Conservation (phyloP, 1,140 invertebrate species). For the Eumaeus atala region DNA sequence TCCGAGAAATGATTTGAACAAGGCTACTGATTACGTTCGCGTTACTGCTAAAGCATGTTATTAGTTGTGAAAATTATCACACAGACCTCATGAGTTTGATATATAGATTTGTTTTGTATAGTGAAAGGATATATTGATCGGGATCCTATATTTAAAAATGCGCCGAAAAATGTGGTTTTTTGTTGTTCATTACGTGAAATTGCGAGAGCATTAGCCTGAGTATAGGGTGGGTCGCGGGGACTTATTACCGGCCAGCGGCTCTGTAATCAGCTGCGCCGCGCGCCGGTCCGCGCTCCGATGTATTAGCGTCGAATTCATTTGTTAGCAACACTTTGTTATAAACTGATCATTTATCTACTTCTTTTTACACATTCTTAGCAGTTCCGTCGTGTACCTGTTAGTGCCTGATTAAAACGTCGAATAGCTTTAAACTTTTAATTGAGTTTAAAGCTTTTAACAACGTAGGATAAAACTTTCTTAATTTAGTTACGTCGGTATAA, state of each 20-base stretch:
- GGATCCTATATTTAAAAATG: constrained; percentile 42
- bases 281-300: constrained; percentile 35
- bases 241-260: constrained; percentile 50
- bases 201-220: constrained; percentile 70
- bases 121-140: constrained; percentile 21
- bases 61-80: too few species aligned
- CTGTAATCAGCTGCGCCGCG: constrained; percentile 49
- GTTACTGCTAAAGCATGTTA: too few species aligned
- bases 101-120: too few species aligned
- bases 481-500: too few species aligned
- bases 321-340: constrained; percentile 50
- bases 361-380: constrained; percentile 16
- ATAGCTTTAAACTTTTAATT: too few species aligned
- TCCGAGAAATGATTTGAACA: too few species aligned
- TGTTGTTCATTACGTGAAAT: constrained; percentile 68
- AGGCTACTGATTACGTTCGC: too few species aligned
- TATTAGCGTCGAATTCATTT: constrained; percentile 62
- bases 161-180: constrained; percentile 58
- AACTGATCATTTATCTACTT: constrained; percentile 17
- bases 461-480: too few species aligned
- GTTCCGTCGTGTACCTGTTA: too few species aligned
- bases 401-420: too few species aligned
- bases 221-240: constrained; percentile 63
- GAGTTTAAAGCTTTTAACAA: too few species aligned
- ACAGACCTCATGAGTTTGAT: too few species aligned